Evolutionary conservation across 2,888 invertebrate species (phyloP).

Genomic region (Troglohyphantes excavatus): DNA sequence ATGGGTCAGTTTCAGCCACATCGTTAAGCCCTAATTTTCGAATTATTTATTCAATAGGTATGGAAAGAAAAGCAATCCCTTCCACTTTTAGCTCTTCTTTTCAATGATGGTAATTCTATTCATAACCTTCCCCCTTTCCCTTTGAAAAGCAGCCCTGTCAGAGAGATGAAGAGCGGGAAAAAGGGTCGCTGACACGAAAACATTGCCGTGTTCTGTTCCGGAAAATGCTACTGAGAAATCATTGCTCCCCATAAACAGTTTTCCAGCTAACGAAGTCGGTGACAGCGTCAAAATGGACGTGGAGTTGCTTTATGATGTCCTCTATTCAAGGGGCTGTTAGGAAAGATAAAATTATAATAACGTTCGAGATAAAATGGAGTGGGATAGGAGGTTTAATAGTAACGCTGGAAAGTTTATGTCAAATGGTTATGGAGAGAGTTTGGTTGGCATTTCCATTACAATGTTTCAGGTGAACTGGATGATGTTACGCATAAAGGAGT

Average conservation of each 20-base stretch:
- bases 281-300: not conserved
- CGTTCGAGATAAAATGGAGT: too few relatives aligned
- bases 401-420: too few relatives aligned
- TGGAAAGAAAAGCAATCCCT: not conserved
- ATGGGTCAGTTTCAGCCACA: not conserved
- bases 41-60: not conserved
- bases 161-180: constrained; percentile 1
- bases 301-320: not conserved
- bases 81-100: not conserved
- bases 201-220: constrained; percentile 17
- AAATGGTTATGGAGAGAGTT: too few relatives aligned
- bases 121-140: constrained; percentile 9
- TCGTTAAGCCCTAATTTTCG: not conserved
- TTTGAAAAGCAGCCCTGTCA: constrained; percentile 17
- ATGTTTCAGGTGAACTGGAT: too few relatives aligned
- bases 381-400: too few relatives aligned
- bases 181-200: constrained; percentile 49
- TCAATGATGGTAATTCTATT: not conserved
- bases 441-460: too few relatives aligned
- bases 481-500: too few relatives aligned
- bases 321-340: too few relatives aligned
- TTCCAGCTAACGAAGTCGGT: not conserved
- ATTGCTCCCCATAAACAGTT: constrained; percentile 14
- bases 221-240: constrained; percentile 44
- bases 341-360: too few relatives aligned